Conservation (phyloP, 2,888 invertebrate genomes). For the Phyllotreta striolata region DNA sequence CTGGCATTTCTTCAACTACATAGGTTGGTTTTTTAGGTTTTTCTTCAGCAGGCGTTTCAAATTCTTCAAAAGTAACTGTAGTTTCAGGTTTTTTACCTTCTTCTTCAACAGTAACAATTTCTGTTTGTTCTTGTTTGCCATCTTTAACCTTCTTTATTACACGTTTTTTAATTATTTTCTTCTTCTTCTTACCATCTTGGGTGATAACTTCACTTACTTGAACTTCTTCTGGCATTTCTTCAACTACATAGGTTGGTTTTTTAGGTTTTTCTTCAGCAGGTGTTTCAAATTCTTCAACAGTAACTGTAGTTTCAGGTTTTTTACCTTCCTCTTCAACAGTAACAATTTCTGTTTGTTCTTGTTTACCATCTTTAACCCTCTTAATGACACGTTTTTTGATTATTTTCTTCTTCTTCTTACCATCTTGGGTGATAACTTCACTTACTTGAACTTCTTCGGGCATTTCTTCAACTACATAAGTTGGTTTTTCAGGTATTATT, state of each 20-base stretch:
- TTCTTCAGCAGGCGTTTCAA: constrained; percentile 50
- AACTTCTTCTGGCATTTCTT: constrained; percentile 50
- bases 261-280: constrained; percentile 48
- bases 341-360: constrained; percentile 61
- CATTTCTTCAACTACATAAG: constrained; percentile 53
- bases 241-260: constrained; percentile 42
- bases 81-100: constrained; percentile 50
- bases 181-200: constrained; percentile 46
- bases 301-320: constrained; percentile 57
- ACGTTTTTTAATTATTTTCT: constrained; percentile 43
- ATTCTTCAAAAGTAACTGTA: constrained; percentile 46
- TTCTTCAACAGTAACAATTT: constrained; percentile 55
- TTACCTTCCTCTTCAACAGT: constrained; percentile 60
- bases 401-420: constrained; percentile 46
- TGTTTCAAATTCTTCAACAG: constrained; percentile 51
- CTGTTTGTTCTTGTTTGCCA: constrained; percentile 50
- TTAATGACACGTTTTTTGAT: constrained; percentile 60
- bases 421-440: constrained; percentile 44
- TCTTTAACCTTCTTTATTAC: constrained; percentile 44
- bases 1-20: constrained; percentile 48
- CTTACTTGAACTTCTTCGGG: constrained; percentile 56
- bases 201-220: constrained; percentile 36
- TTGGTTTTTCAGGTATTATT: constrained; percentile 40
- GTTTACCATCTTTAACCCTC: constrained; percentile 58
- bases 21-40: constrained; percentile 37